Evolutionary conservation across 1,140 invertebrate species (phyloP).

Genomic region (Drosophila littoralis): DNA sequence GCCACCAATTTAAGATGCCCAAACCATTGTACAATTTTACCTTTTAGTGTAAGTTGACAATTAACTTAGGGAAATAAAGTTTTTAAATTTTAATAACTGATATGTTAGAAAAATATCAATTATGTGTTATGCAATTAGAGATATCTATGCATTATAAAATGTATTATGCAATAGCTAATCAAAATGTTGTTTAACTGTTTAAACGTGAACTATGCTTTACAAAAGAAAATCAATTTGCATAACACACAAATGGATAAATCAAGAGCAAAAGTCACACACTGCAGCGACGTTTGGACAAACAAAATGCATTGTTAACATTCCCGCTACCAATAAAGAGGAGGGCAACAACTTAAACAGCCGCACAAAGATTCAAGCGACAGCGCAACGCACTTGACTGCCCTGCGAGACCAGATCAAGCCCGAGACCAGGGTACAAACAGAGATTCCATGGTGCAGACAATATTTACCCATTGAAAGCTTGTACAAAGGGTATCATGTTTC

Average conservation of each 20-base stretch:
- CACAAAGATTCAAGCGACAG: no score
- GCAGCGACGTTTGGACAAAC: constrained; percentile 63
- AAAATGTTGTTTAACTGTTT: neutral
- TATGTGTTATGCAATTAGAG: no score
- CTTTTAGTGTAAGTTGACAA: no score
- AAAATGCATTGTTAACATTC: constrained; percentile 73
- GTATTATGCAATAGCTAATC: no score
- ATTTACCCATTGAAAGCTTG: no score
- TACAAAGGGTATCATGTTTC: no score
- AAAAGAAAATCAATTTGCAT: constrained; percentile 79
- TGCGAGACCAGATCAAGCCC: constrained; percentile 32
- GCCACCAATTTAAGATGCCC: no score
- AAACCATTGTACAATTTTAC: no score
- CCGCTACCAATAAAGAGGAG: constrained; percentile 18
- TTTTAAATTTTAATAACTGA: no score
- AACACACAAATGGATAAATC: constrained; percentile 57
- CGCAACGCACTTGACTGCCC: constrained; percentile 43
- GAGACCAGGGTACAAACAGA: constrained; percentile 34
- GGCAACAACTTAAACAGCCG: neutral
- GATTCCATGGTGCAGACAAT: constrained; percentile 61
- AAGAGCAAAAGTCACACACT: constrained; percentile 70
- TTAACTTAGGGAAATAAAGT: no score
- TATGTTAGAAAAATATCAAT: no score
- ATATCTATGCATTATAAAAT: no score
- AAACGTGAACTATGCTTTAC: neutral